phyloP scores from a whole-genome alignment of 2,113 vertebrate genomes.

The Gambusia affinis region DNA sequence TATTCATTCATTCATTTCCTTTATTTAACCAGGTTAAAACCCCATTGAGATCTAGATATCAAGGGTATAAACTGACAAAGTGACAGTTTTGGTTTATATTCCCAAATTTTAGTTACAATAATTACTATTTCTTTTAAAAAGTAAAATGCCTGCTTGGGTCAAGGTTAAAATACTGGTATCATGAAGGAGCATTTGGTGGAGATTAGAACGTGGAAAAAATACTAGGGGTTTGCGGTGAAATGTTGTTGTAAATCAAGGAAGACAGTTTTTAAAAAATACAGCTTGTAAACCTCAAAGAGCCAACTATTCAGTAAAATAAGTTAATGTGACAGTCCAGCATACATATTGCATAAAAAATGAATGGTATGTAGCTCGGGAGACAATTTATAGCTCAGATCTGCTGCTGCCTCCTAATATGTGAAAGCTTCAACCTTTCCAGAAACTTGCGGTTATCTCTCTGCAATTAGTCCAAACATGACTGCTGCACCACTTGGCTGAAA shows the following conservation, averaged over 20 bases:
- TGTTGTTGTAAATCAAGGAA: neutral
- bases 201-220: neutral
- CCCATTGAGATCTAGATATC: too few relatives aligned
- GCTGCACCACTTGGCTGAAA: slow-evolving; percentile 23
- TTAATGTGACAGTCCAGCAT: slow-evolving; percentile 1
- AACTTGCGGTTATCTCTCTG: slow-evolving; percentile 22
- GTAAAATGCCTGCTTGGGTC: neutral
- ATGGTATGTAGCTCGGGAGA: slow-evolving; percentile 15
- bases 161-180: slow-evolving; percentile 4
- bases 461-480: slow-evolving; percentile 35
- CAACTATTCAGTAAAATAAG: slow-evolving; percentile 4
- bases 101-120: too few relatives aligned
- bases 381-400: slow-evolving; percentile 35
- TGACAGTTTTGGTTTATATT: too few relatives aligned
- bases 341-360: slow-evolving; percentile 16
- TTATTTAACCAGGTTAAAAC: too few relatives aligned
- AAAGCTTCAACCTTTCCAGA: slow-evolving; percentile 24
- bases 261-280: neutral
- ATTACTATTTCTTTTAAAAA: neutral
- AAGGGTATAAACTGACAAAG: too few relatives aligned
- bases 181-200: neutral
- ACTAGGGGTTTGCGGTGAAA: slow-evolving; percentile 4
- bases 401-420: slow-evolving; percentile 1
- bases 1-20: too few relatives aligned
- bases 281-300: neutral